phyloP scores from a whole-genome alignment of 2,113 vertebrate species.

The Rhinolophus sinicus region DNA sequence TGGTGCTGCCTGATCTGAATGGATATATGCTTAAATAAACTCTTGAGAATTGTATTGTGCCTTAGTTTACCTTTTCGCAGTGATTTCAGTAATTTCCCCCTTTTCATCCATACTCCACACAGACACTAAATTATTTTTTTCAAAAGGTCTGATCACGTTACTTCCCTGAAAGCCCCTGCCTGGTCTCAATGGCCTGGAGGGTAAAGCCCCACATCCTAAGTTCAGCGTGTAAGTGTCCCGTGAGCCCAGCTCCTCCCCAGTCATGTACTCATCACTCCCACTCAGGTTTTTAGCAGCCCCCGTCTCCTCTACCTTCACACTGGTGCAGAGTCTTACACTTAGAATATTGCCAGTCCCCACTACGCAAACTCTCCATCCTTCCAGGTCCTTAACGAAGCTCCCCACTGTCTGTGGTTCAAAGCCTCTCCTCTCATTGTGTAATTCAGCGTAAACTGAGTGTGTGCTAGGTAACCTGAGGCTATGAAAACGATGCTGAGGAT shows the following conservation, averaged over 20 bases:
- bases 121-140: background rate
- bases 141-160: background rate
- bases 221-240: fast-evolving
- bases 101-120: background rate
- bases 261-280: background rate
- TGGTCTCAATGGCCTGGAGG: background rate
- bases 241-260: fast-evolving
- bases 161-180: background rate
- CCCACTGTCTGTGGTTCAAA: background rate
- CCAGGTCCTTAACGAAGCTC: background rate
- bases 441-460: fast-evolving
- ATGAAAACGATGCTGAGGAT: no score
- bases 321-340: no score
- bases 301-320: background rate
- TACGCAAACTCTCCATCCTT: background rate
- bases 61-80: background rate
- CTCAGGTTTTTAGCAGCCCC: background rate
- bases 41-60: background rate
- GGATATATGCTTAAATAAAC: no score
- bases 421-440: fast-evolving
- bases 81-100: background rate
- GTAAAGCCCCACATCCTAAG: background rate
- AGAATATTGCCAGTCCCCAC: background rate
- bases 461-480: background rate
- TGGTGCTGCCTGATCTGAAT: background rate